Percentiles rank a stretch among this genome's conserved stretches.
These are phyloP conservation scores for Parnassius mnemosyne DNA, from an alignment of 2,888 invertebrate species.

Conservation along the genomic window DNA sequence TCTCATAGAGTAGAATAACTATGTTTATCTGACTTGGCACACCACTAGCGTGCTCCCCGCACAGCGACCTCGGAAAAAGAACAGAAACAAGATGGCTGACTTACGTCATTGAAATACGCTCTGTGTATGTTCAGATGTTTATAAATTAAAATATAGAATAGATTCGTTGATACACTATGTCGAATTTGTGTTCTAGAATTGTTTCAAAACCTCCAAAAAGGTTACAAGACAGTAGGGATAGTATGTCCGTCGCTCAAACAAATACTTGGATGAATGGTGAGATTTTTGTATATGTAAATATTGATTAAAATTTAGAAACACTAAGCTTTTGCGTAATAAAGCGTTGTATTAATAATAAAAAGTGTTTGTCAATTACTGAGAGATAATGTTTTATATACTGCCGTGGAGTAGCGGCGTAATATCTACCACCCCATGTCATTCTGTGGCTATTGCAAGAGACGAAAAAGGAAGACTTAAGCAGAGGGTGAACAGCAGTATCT, in stretches of 20 bases:
- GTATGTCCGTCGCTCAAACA: constrained; percentile 88
- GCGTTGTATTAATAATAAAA: too few species aligned
- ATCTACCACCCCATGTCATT: too few species aligned
- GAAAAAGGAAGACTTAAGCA: too few species aligned
- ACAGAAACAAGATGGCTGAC: constrained; percentile 37
- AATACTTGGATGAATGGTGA: constrained; percentile 94
- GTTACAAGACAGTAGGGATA: constrained; percentile 86
- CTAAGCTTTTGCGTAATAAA: constrained; percentile 6
- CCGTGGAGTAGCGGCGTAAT: too few species aligned
- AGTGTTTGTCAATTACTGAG: too few species aligned
- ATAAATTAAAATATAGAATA: constrained; percentile 29
- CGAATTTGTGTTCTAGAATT: constrained; percentile 88
- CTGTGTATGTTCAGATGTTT: constrained; percentile 26
- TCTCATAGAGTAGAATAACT: too few species aligned
- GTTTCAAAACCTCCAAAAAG: constrained; percentile 87
- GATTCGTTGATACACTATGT: constrained; percentile 70
- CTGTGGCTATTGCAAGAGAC: too few species aligned
- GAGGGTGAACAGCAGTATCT: too few species aligned
- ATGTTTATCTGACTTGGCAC: too few species aligned
- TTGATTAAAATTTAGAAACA: constrained; percentile 35
- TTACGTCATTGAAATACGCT: constrained; percentile 29
- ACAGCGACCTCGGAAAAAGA: constrained; percentile 3
- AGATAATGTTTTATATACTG: too few species aligned
- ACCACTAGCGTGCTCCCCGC: constrained; percentile 6
- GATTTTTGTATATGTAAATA: constrained; percentile 56